Percentiles rank a stretch among this genome's conserved stretches.
Conservation (phyloP, 2,113 vertebrate species). For the Hippocampus comes region DNA sequence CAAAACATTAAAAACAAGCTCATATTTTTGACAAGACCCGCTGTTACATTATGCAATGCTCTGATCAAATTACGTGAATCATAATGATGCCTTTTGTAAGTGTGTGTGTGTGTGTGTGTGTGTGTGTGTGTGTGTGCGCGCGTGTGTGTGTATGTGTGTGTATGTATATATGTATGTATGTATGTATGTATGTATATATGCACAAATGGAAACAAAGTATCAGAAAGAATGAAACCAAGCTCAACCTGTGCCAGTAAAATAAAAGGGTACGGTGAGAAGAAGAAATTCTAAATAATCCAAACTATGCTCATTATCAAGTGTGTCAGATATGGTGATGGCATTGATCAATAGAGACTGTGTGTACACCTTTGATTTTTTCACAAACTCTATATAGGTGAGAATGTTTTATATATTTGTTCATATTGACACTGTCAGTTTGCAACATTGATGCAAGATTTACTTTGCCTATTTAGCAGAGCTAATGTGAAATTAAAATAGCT, state of each 20-base stretch:
- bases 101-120: no score
- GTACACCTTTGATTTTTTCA: not conserved
- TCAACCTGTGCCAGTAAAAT: not conserved
- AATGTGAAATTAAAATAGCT: not conserved
- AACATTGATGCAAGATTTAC: not conserved
- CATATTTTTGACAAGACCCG: not conserved
- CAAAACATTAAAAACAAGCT: slow-evolving; percentile 25
- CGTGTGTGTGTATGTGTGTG: no score
- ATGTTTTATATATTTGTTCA: not conserved
- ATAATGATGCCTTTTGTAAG: not conserved
- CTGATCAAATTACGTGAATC: slow-evolving; percentile 3
- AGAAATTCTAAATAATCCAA: not conserved
- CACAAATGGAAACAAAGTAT: not conserved
- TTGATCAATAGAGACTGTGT: not conserved
- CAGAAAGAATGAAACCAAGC: not conserved
- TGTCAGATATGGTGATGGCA: not conserved
- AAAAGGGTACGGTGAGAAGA: not conserved
- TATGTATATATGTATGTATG: no score
- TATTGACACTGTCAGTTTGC: not conserved
- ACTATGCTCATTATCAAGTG: not conserved
- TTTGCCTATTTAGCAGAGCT: not conserved
- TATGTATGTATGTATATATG: no score
- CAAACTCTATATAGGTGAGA: not conserved
- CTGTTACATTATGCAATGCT: not conserved
- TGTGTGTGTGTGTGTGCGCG: no score